phyloP scores from a whole-genome alignment of 2,113 vertebrate genomes.

The Aepyceros melampus region DNA sequence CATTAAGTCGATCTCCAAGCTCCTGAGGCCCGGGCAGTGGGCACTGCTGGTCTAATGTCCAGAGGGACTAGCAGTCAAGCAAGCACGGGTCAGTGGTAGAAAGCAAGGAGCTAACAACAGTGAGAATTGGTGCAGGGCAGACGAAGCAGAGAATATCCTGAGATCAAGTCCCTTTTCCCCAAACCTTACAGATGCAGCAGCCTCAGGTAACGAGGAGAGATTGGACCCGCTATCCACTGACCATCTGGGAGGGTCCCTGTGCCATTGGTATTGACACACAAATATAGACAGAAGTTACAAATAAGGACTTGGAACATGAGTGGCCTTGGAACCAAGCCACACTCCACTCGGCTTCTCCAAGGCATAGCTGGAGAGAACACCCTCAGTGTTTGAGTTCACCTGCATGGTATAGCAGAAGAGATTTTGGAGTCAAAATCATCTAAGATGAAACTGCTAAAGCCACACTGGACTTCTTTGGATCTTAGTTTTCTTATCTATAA shows the following conservation, averaged over 20 bases:
- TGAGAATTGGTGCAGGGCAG: background rate
- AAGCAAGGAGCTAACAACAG: background rate
- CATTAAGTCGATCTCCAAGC: background rate
- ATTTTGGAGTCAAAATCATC: background rate
- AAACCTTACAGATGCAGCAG: background rate
- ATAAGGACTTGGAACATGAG: background rate
- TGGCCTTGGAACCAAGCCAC: background rate
- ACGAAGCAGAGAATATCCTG: background rate
- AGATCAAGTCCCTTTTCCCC: background rate
- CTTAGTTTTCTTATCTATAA: background rate
- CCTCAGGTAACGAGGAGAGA: background rate
- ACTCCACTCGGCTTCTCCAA: background rate
- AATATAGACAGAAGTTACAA: background rate
- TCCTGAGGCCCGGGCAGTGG: background rate
- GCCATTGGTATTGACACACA: background rate
- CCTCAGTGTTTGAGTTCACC: background rate
- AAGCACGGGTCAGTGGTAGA: background rate
- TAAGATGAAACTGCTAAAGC: background rate
- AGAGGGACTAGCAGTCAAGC: background rate
- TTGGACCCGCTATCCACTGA: no score
- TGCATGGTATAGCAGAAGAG: rapidly evolving
- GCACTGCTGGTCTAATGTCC: background rate
- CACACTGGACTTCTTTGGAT: background rate
- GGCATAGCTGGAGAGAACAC: background rate
- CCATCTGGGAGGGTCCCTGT: rapidly evolving